Percentiles rank a stretch among this genome's conserved stretches.
Evolutionary conservation across 2,113 vertebrate genomes (phyloP).

Genomic region (Dicerorhinus sumatrensis): DNA sequence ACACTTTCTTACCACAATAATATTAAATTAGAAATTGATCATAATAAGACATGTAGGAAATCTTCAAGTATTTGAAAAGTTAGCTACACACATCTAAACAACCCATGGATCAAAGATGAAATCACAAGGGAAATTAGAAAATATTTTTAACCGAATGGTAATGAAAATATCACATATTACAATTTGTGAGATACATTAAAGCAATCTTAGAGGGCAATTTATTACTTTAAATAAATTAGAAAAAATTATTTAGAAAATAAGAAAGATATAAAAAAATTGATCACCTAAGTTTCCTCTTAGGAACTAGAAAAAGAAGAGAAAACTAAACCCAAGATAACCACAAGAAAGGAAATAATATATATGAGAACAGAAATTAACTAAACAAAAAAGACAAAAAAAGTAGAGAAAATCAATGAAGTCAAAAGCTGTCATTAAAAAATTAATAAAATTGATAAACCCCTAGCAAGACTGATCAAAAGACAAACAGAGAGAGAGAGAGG

Average conservation of each 20-base stretch:
- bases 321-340: background rate
- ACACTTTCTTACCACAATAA: background rate
- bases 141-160: background rate
- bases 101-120: background rate
- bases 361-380: background rate
- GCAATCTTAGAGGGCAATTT: background rate
- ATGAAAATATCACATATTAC: conserved; percentile 28
- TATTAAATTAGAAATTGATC: background rate
- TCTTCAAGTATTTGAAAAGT: conserved; percentile 30
- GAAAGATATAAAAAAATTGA: background rate
- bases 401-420: background rate
- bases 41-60: conserved; percentile 12
- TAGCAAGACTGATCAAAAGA: background rate
- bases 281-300: background rate
- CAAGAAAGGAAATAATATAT: background rate
- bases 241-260: conserved; percentile 51
- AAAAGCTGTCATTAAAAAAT: background rate
- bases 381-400: background rate
- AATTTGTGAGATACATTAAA: background rate
- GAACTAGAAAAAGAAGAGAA: conserved; percentile 9
- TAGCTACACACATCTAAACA: conserved; percentile 21
- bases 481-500: background rate
- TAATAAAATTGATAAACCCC: background rate
- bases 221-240: background rate
- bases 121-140: conserved; percentile 21